Evolutionary conservation across 2,113 vertebrate species (phyloP), one percentile per base, ranked within the genome.

Genomic region (Silurus glanis): DNA sequence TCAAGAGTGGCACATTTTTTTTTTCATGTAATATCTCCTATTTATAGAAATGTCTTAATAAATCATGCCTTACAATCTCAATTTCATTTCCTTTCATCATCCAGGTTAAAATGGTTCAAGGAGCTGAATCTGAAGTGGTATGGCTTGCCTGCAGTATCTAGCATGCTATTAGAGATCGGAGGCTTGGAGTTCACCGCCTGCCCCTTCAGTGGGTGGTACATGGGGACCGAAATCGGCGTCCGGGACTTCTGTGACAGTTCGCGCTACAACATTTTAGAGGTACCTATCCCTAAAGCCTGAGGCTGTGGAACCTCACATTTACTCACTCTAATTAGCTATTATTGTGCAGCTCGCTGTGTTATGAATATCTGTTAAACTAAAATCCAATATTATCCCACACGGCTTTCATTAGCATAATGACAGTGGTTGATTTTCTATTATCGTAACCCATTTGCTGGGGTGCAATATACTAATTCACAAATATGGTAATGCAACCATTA

Each of bases 171-270:
- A 1, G 98, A 99, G 94, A 94, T 99, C 0, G 98, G 98, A 0
- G 98, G 98, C 83, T 87, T 99, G 92, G 97, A 99, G 93, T 99
- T 99, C 92, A 95, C 96, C 0, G 96, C 96, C 80, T 98, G 97
- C 74, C 98, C 98, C 87, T 99, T 99, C 95, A 99, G 97, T 0
- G 98, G 98, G 89, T 99, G 98, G 98, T 99, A 99, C 95, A 99
- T 99, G 98, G 98, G 98, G 90, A 99, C 98, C 0, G 98, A 99
- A 95, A 99, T 99, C 0, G 98, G 98, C 0, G 97, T 99, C 83
- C 96, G 98, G 0, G 97, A 99, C 93, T 99, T 98, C 91, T 99
- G 98, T 4, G 98, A 99, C 93, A 96, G 90, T 90, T 98, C 97
- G 0, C 97, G 98, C 86, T 99, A 99, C 95, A 98, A 98, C 93